Evolutionary conservation across 2,797 vertebrate species (phyloP), one percentile per base, ranked within the genome.

Genomic region (Alauda arvensis): DNA sequence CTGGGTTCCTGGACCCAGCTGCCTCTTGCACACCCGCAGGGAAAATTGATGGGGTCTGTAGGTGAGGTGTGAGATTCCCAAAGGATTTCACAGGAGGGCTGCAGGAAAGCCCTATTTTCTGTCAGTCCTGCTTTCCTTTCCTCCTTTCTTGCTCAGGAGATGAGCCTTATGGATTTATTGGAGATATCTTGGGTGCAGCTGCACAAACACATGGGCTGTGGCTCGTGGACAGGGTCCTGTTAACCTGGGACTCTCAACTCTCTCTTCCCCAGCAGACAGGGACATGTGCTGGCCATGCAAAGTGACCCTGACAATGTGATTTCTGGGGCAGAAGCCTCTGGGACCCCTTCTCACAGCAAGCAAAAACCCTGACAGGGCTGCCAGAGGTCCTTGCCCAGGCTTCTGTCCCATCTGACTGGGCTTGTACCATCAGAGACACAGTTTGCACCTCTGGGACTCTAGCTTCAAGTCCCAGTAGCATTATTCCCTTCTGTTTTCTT

Each of bases 81-180:
- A 39, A 33, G 31, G 25, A 29, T 81, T 63, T 65, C 67, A 14
- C 8, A 59, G n/a, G 14, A 61, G n/a, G 12, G 7, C 37, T 72
- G 19, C 9, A 14, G n/a, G 19, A 56, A 60, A 71, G 21, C 33
- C 43, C 14, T 10, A 0, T 60, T 60, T 63, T 74, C 49, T 65
- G 21, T 43, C n/a, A 31, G 40, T 49, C 63, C 65, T 88, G 33
- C 61, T 96, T 94, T 85, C 23, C n/a, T 39, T 71, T 83, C 29
- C 28, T 9, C 39, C 69, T 53, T 82, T 23, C 72, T 60, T 68
- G 13, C 34, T 55, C 5, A 5, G 20, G 21, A 81, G 29, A 60
- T n/a, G 20, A 53, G 23, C 12, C 4, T 49, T 42, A 18, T 40
- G 56, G 8, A n/a, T 78, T 74, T 21, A 11, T 70, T 56, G 59